These are phyloP conservation scores for Callyntrura sp. DNA, from an alignment of 2,888 invertebrate species.

Conservation along the genomic window DNA sequence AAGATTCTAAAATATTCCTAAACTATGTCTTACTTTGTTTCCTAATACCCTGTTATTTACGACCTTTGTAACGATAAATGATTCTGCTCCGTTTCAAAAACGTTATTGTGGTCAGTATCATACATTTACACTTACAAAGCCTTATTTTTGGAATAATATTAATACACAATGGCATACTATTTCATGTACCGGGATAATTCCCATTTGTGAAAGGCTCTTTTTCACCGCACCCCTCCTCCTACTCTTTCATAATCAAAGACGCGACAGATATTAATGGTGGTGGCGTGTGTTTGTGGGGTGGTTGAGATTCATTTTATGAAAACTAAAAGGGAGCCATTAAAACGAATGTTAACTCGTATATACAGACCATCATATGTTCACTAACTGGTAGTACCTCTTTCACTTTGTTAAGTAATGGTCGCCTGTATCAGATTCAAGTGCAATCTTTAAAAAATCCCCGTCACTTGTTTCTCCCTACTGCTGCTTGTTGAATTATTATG, in stretches of 20 bases:
- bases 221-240: slow-evolving; percentile 23
- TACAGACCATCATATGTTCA: not conserved
- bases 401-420: not conserved
- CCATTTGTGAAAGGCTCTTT: slow-evolving; percentile 10
- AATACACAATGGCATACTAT: slow-evolving; percentile 32
- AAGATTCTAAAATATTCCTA: not conserved
- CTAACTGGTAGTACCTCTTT: not conserved
- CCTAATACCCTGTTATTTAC: slow-evolving; percentile 36
- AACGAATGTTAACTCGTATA: slow-evolving; percentile 11
- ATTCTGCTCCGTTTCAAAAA: slow-evolving; percentile 32
- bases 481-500: slow-evolving; percentile 24
- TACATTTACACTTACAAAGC: not conserved
- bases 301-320: slow-evolving; percentile 17
- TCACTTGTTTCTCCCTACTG: not conserved
- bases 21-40: slow-evolving; percentile 9
- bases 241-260: slow-evolving; percentile 30
- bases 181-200: slow-evolving; percentile 36
- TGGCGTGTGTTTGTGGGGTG: slow-evolving; percentile 59
- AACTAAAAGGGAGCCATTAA: slow-evolving; percentile 63
- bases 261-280: slow-evolving; percentile 75
- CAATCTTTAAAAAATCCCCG: slow-evolving; percentile 1
- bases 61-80: slow-evolving; percentile 51
- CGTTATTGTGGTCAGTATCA: not conserved
- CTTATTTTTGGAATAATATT: slow-evolving; percentile 12
- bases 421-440: slow-evolving; percentile 23